Base-by-base conservation (phyloP, 2,888 invertebrate genomes). In the Drosophila flavopinicola region DNA sequence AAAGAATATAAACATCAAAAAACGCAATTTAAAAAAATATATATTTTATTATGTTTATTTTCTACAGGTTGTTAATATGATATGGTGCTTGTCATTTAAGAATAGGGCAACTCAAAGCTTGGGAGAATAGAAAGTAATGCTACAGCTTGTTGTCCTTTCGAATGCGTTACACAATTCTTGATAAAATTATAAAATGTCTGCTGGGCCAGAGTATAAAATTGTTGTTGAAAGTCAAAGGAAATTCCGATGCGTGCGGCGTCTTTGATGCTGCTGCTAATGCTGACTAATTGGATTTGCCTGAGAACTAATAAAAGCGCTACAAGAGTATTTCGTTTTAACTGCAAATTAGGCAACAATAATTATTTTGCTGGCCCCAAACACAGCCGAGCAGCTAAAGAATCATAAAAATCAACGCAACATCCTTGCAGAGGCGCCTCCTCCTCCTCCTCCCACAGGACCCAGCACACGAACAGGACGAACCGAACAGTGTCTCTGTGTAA, bases 281-380 rank as follows among this genome's bases (percentile, higher is more conserved):
- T 38, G 76, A 60, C 78, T 86, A 86, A 82, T 85, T 87, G 87
- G 87, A 85, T 85, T 86, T 69, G 75, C 59, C 51, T 57, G 51
- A 51, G 68, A 68, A 82, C 82, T 80, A 86, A 86, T 82, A 85
- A 86, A 86, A 86, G 49, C 75, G 78, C 78, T 75, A 70, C 69
- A 67, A 80, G 78, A 78, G 69, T 85, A 82, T 82, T 75, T 61
- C 67, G 66, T 78, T 84, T 84, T 84, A 63, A 84, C 86, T 84
- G 87, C 84, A 87, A 84, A 84, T 84, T 84, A 77, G 85, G 77
- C 82, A 71, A 64, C 67, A 85, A 70, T 75, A 87, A 87, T 82
- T 85, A 85, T 74, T 83, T 71, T 58, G 85, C 78, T 39, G 32
- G 45, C 39, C 56, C 29, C 27, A 33, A 57, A 52, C 27, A 17